These are phyloP conservation scores for Andrena cerasifolii DNA, from an alignment of 1,140 invertebrate species.

Conservation along the genomic window DNA sequence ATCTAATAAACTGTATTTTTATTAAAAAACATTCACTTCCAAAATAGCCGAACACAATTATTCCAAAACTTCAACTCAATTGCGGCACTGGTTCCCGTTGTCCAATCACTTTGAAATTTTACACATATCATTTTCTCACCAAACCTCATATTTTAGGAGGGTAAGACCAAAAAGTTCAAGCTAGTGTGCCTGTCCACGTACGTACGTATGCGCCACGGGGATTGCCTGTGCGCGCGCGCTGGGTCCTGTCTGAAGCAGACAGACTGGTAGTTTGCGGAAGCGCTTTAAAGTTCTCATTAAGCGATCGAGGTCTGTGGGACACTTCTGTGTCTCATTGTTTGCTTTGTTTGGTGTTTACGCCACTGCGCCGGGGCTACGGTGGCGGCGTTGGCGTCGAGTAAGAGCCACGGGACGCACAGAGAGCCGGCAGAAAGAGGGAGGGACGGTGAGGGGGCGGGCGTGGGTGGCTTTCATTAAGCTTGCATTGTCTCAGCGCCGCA, in stretches of 20 bases:
- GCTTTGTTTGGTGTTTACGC: conserved; percentile 78
- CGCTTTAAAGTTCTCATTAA: conserved; percentile 79
- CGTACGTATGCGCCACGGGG: no score
- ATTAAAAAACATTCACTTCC: no score
- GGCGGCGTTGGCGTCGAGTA: conserved; percentile 31
- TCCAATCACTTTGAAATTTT: no score
- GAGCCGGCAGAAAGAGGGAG: background rate
- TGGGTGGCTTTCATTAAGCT: conserved; percentile 79
- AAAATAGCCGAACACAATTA: no score
- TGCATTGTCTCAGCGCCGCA: conserved; percentile 76
- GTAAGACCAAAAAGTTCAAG: no score
- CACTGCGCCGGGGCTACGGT: conserved; percentile 42
- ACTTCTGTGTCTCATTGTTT: conserved; percentile 75
- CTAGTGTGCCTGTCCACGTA: no score
- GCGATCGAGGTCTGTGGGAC: conserved; percentile 78
- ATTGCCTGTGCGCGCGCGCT: background rate
- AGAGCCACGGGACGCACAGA: conserved; percentile 4
- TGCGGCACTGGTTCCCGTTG: no score
- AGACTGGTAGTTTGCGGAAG: conserved; percentile 59
- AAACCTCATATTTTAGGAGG: no score
- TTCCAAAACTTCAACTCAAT: no score
- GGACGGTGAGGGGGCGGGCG: conserved; percentile 8
- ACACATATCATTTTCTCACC: no score
- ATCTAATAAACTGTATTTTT: no score
- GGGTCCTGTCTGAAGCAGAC: conserved; percentile 52